Base-by-base conservation (phyloP, 2,888 invertebrate genomes). In the Caenorhabditis macrosperma region DNA sequence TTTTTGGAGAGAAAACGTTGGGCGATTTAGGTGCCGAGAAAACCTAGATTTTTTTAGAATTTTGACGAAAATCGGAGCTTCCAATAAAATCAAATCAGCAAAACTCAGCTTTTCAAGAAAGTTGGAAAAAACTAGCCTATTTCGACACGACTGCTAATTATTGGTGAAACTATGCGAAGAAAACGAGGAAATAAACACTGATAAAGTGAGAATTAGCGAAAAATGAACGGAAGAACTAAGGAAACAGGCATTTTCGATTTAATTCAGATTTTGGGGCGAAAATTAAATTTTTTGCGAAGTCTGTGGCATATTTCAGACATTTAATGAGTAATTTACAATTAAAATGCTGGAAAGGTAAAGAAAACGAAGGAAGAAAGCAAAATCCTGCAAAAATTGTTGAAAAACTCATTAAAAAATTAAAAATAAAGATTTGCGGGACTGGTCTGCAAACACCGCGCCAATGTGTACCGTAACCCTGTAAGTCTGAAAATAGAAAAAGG, bases 401-500 rank as follows among this genome's bases (percentile, higher is more conserved):
- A 41, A 59, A 26, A 35, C 12, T 3, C 10, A 3, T 0, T 33
- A 30, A 38, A 57, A 57, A 30, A n/a, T n/a, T 17, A 3, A 33
- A 55, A 30, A 33, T 20, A 2, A 22, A 59, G 17, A 24, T 59
- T 41, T 20, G 17, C 33, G 33, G 10, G 5, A 38, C 3, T 5
- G 30, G 48, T 63, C 63, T 15, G 63, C 63, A 50, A 48, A 33
- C 63, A 63, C 63, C 48, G 48, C 28, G 6, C 17, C 50, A 7
- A 20, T 22, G 33, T 12, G 2, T 63, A 63, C 63, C 30, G 63
- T 63, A 63, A 30, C 46, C n/a, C n/a, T n/a, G 33, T 28, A 1
- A 17, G 24, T 10, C 46, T 46, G 26, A 46, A 61, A 46, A 30
- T 28, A 2, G 9, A 20, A 15, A 35, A 55, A 55, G 20, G 4